A percentile compares a stretch with the other conserved stretches of the same genome.
Evolutionary conservation across 1,140 invertebrate genomes (phyloP).

Genomic region (Neelides sp.): DNA sequence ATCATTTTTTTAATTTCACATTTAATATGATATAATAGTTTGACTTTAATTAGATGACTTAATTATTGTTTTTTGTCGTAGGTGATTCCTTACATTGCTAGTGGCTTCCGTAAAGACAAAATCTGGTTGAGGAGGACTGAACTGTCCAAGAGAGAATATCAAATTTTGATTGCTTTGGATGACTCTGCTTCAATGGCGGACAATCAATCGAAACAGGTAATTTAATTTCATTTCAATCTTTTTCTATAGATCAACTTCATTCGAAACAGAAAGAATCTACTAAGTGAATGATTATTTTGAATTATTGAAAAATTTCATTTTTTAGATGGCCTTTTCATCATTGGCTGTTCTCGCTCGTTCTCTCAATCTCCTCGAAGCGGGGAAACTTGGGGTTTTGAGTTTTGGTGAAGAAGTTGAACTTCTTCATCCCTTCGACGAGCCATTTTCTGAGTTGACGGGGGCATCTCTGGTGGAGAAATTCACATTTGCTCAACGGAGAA

Average conservation of each 20-base stretch:
- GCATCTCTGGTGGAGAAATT: conserved; percentile 61
- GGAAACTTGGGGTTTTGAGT: conserved; percentile 76
- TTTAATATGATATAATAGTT: too few species aligned
- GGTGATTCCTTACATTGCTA: conserved; percentile 95
- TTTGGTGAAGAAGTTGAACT: conserved; percentile 78
- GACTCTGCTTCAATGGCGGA: conserved; percentile 89
- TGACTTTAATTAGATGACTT: neutral
- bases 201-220: conserved; percentile 67
- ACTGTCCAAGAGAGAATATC: conserved; percentile 89
- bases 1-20: neutral
- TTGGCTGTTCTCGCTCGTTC: conserved; percentile 84
- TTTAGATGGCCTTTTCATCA: conserved; percentile 78
- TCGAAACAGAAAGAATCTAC: neutral
- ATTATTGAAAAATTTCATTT: conserved; percentile 16
- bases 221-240: neutral
- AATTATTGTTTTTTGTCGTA: conserved; percentile 30
- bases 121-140: conserved; percentile 96
- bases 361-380: conserved; percentile 81
- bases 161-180: conserved; percentile 91
- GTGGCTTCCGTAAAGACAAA: conserved; percentile 96
- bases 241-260: neutral
- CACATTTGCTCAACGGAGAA: conserved; percentile 67
- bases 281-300: neutral
- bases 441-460: conserved; percentile 69
- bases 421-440: conserved; percentile 71